Conservation (phyloP, 2,888 invertebrate species). For the Seladonia tumulorum region DNA sequence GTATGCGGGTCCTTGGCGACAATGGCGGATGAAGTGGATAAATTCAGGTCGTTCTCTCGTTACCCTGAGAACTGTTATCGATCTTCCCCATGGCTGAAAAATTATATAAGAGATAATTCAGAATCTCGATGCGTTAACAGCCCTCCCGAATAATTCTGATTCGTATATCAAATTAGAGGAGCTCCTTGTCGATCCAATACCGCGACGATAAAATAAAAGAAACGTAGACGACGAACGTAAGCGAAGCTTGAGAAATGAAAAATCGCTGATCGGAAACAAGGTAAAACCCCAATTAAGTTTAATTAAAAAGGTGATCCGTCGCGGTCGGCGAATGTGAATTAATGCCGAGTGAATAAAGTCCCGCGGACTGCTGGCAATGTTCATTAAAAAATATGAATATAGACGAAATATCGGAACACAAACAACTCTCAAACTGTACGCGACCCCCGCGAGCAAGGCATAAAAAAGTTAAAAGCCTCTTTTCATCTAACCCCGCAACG, state of each 20-base stretch:
- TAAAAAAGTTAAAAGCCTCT: constrained; percentile 11
- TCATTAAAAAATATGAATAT: background rate
- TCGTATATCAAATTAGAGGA: background rate
- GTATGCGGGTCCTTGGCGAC: background rate
- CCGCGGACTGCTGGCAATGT: background rate
- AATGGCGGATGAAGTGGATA: background rate
- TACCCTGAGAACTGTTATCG: background rate
- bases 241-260: background rate
- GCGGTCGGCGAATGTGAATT: background rate
- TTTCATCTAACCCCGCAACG: background rate
- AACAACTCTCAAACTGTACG: background rate
- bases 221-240: background rate
- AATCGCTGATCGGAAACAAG: background rate
- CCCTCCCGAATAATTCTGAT: background rate
- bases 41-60: background rate
- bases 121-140: background rate
- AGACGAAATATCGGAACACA: background rate
- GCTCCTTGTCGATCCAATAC: background rate
- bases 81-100: background rate
- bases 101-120: background rate
- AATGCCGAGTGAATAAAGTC: background rate
- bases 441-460: background rate
- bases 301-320: background rate
- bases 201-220: background rate
- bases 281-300: background rate